Evolutionary conservation across 2,797 vertebrate genomes (phyloP), one percentile per base, ranked within the genome.

Genomic region (Neostethus bicornis): DNA sequence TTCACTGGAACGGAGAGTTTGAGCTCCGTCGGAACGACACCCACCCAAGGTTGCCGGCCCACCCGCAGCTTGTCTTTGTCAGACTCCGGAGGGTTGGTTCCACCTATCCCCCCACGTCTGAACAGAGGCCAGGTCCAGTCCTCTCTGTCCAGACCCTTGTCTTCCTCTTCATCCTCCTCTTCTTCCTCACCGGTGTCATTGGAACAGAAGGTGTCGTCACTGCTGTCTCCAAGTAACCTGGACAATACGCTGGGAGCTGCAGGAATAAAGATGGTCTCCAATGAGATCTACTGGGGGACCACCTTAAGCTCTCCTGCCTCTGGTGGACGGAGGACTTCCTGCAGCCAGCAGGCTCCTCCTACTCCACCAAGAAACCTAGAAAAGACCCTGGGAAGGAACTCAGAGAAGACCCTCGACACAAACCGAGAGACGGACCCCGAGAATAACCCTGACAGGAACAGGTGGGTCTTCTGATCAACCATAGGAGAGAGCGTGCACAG

Each of bases 281-380:
- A 96, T 41, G 80, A 94, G 66, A 94, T 96, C 82, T 97, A 97
- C 69, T 94, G 94, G 34, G 95, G 94, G 59, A 86, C 93, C n/a
- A 76, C 83, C 70, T 66, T 89, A 8, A 68, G 35, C 23, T 44
- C 87, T 58, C 0, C 76, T 57, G 61, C 60, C 24, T 58, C 69
- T 0, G 17, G 47, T 38, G 78, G 77, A 7, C 77, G 80, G 31
- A 74, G 66, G 16, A 51, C 20, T 4, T 56, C 74, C 37, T 86
- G 78, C 80, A 79, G 42, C 11, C 78, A 47, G 21, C 66, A 70
- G 0, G 62, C 77, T 9, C 55, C 89, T 1, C 70, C 81, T 0
- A 85, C 88, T 10, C 85, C 75, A 0, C 82, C 86, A 7, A 76
- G 61, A 0, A 86, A 87, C 16, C 28, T 61, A 1, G 66, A 67